Evolutionary conservation across 2,888 invertebrate genomes (phyloP).

Genomic region (Bhutanitis thaidina): DNA sequence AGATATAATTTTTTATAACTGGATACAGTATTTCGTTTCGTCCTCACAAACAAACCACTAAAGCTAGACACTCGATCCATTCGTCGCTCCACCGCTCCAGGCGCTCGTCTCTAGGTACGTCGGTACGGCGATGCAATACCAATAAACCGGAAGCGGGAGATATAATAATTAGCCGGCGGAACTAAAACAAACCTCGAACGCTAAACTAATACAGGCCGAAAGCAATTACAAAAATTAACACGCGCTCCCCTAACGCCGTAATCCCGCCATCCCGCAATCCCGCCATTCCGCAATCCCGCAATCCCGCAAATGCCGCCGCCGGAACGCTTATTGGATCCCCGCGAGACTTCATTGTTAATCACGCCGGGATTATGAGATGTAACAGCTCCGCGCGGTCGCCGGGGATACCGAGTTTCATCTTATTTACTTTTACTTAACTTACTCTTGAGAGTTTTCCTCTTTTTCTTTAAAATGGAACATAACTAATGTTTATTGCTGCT

Average conservation of each 20-base stretch:
- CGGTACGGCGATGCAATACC: not conserved
- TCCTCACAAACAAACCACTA: too few relatives aligned
- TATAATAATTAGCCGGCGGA: conserved; percentile 12
- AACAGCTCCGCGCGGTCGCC: not conserved
- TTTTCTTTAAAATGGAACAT: conserved; percentile 1
- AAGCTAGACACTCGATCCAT: too few relatives aligned
- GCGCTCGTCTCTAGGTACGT: not conserved
- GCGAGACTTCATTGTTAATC: conserved; percentile 43
- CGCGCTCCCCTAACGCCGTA: conserved; percentile 27
- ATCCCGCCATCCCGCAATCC: conserved; percentile 6
- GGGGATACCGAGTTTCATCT: conserved; percentile 2
- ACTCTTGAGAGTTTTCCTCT: conserved; percentile 1
- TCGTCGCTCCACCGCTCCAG: too few relatives aligned
- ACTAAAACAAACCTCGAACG: too few relatives aligned
- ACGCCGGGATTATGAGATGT: conserved; percentile 34
- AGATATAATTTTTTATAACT: too few relatives aligned
- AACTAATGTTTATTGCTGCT: too few relatives aligned
- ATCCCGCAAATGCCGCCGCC: conserved; percentile 26
- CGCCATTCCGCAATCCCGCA: conserved; percentile 6
- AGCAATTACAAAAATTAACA: conserved; percentile 65
- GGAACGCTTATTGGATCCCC: conserved; percentile 47
- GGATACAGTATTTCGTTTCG: too few relatives aligned
- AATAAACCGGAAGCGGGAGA: not conserved
- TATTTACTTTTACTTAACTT: conserved; percentile 9
- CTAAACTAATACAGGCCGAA: conserved; percentile 30